Percentiles rank a stretch among this genome's conserved stretches.
Conservation (phyloP, 1,140 invertebrate species). For the Aplysia californica region DNA sequence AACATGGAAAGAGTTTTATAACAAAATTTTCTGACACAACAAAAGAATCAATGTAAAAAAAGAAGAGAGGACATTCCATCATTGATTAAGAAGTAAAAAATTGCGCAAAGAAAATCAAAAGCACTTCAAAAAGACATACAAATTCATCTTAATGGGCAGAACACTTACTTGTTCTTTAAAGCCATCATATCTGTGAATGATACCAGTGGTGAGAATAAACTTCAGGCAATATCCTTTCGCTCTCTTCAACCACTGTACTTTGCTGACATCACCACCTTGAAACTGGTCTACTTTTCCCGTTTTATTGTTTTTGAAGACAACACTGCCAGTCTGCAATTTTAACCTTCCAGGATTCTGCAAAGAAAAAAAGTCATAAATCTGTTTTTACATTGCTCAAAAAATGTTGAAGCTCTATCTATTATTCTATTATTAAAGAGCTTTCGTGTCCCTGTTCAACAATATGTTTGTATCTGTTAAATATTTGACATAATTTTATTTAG, state of each 20-base stretch:
- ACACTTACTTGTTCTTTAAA: slow-evolving; percentile 88
- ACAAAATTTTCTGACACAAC: too few relatives aligned
- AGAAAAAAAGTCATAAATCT: not conserved
- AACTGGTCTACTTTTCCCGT: slow-evolving; percentile 97
- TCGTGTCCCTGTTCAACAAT: not conserved
- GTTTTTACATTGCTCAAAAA: not conserved
- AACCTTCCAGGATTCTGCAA: slow-evolving; percentile 77
- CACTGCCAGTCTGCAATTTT: slow-evolving; percentile 91
- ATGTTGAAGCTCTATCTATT: not conserved
- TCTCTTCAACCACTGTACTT: slow-evolving; percentile 92
- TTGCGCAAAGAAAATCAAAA: too few relatives aligned
- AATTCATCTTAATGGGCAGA: too few relatives aligned
- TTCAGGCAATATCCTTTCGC: slow-evolving; percentile 90
- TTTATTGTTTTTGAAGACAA: slow-evolving; percentile 95
- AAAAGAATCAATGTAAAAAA: too few relatives aligned
- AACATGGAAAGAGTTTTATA: too few relatives aligned
- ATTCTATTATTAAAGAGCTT: not conserved
- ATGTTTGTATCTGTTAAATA: not conserved
- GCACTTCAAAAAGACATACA: too few relatives aligned
- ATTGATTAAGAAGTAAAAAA: too few relatives aligned
- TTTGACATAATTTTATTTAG: not conserved
- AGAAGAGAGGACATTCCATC: too few relatives aligned
- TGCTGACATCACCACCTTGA: slow-evolving; percentile 84
- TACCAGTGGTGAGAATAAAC: slow-evolving; percentile 91
- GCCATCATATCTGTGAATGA: slow-evolving; percentile 90